These are phyloP conservation scores for Orgyia antiqua DNA, from an alignment of 2,888 invertebrate species.

Conservation along the genomic window DNA sequence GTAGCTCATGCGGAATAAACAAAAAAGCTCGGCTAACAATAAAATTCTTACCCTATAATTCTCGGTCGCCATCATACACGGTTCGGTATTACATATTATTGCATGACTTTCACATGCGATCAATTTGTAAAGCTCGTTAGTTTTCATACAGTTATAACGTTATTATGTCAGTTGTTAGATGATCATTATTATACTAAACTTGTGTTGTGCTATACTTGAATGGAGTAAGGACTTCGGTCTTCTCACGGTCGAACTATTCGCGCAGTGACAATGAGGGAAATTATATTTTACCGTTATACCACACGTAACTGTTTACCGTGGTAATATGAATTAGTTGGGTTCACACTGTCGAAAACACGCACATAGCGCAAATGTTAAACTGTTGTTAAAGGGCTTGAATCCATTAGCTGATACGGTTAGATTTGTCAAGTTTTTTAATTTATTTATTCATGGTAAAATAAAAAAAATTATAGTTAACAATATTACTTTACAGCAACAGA, in stretches of 20 bases:
- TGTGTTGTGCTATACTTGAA: not conserved
- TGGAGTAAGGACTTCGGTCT: constrained; percentile 21
- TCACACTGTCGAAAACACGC: constrained; percentile 43
- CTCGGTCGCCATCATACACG: too few relatives aligned
- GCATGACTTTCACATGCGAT: constrained; percentile 21
- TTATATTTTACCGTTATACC: constrained; percentile 40
- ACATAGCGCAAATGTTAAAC: constrained; percentile 30
- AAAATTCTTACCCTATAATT: too few relatives aligned
- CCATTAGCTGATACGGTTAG: constrained; percentile 5
- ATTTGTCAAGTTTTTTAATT: not conserved
- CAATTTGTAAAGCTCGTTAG: constrained; percentile 25
- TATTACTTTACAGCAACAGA: too few relatives aligned
- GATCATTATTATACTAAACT: constrained; percentile 22
- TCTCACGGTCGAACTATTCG: constrained; percentile 34
- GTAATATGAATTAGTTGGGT: constrained; percentile 43
- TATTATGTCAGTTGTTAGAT: constrained; percentile 24
- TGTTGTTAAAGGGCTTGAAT: constrained; percentile 16
- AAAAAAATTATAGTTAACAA: too few relatives aligned
- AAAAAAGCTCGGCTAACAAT: too few relatives aligned
- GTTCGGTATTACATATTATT: constrained; percentile 16
- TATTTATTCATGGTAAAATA: too few relatives aligned
- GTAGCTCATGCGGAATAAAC: too few relatives aligned
- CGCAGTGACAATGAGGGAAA: constrained; percentile 32
- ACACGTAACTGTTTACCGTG: constrained; percentile 34
- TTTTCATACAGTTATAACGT: constrained; percentile 24